Conservation (phyloP, 2,888 invertebrate species). For the Heliconius ethilla region DNA sequence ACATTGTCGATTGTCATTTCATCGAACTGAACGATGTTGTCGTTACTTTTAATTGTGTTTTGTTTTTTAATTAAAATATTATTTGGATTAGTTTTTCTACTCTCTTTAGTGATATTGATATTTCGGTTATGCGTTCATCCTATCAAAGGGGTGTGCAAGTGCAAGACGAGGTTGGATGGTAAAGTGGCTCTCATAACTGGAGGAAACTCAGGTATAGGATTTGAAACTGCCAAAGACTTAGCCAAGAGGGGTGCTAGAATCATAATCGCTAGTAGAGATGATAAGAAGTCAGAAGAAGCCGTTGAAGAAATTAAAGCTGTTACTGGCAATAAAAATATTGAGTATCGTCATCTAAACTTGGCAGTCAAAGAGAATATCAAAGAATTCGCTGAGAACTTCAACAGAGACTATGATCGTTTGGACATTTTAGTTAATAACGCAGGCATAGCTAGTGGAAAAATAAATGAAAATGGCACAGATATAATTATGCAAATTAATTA, state of each 20-base stretch:
- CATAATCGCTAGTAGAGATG: constrained; percentile 89
- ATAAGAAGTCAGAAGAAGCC: constrained; percentile 85
- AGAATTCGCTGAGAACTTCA: constrained; percentile 83
- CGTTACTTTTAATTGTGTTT: not conserved
- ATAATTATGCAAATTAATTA: constrained; percentile 85
- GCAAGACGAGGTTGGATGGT: constrained; percentile 62
- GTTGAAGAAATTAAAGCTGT: constrained; percentile 85
- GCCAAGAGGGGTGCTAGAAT: constrained; percentile 86
- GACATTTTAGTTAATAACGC: constrained; percentile 86
- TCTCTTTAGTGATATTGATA: constrained; percentile 44
- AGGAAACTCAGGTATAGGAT: constrained; percentile 91
- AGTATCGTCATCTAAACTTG: constrained; percentile 80
- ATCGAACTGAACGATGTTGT: constrained; percentile 28
- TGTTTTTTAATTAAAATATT: constrained; percentile 13
- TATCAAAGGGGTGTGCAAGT: constrained; percentile 58
- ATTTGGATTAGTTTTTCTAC: constrained; percentile 33
- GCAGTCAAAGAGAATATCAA: constrained; percentile 77
- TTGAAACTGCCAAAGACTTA: constrained; percentile 87
- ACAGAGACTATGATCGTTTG: constrained; percentile 72
- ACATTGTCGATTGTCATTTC: not conserved
- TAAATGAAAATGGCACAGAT: constrained; percentile 84
- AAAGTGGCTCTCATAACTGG: constrained; percentile 90
- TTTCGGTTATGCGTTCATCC: constrained; percentile 49
- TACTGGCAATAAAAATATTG: constrained; percentile 86
- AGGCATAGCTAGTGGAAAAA: constrained; percentile 68